phyloP scores from a whole-genome alignment of 2,888 invertebrate species.

The Leptura quadrifasciata region DNA sequence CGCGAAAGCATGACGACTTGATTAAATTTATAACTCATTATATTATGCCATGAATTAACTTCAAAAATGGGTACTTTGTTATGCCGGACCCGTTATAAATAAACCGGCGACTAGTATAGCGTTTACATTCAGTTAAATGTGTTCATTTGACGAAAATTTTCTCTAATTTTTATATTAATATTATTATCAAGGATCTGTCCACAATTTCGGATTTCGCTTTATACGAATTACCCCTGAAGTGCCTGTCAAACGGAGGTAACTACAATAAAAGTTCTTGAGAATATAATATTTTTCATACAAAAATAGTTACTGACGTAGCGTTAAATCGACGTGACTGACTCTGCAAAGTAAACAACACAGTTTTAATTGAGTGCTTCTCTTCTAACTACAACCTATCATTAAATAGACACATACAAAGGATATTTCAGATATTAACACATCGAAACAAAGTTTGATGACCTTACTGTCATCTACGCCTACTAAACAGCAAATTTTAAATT shows the following conservation, averaged over 20 bases:
- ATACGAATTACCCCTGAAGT: too few relatives aligned
- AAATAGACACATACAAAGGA: not conserved
- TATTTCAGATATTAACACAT: slow-evolving; percentile 1
- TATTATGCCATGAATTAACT: too few relatives aligned
- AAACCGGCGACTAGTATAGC: too few relatives aligned
- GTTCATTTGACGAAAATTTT: too few relatives aligned
- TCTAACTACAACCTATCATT: not conserved
- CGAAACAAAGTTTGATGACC: slow-evolving; percentile 7
- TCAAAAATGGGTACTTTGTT: too few relatives aligned
- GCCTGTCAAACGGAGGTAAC: not conserved
- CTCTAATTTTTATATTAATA: too few relatives aligned
- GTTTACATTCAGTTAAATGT: too few relatives aligned
- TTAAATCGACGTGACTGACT: not conserved
- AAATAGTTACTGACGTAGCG: not conserved
- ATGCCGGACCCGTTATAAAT: too few relatives aligned
- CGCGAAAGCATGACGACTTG: too few relatives aligned
- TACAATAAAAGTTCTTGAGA: not conserved
- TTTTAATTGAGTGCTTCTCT: slow-evolving; percentile 1
- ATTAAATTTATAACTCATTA: too few relatives aligned
- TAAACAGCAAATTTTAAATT: not conserved
- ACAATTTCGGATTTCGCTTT: too few relatives aligned
- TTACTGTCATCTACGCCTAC: slow-evolving; percentile 4
- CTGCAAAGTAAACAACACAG: not conserved
- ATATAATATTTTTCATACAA: not conserved
- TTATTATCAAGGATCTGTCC: too few relatives aligned